Evolutionary conservation across 2,888 invertebrate genomes (phyloP), one percentile per base, ranked within the genome.

Genomic region (Drosophila mulleri): DNA sequence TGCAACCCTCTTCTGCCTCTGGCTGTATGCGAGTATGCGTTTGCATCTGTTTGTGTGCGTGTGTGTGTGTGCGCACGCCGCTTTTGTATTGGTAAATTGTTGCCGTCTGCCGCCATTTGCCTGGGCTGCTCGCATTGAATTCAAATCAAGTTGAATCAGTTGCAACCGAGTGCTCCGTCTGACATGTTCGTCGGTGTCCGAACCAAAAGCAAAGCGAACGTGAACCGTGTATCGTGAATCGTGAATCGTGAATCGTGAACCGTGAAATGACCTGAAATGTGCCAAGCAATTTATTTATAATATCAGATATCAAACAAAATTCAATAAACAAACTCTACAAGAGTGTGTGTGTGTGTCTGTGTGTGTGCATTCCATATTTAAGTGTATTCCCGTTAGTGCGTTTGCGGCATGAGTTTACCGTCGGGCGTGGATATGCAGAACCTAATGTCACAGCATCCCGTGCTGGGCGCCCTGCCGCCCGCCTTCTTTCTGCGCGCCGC

Each of bases 401-500:
- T 32, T 23, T 39, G 48, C 41, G 94, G 92, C 90, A 97, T 97
- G 97, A 97, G 96, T 92, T 94, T 97, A 80, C 96, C 97, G 83
- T 96, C 96, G 93, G 96, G 97, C 82, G 96, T 97, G 82, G 97
- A 97, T 93, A 97, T 97, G 93, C 96, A 96, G 71, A 96, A 96
- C 91, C 93, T 97, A 91, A 97, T 97, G 94, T 97, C 97, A 87
- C 97, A 97, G 91, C 95, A 95, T 92, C 96, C 96, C 45, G 97
- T 97, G 72, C 92, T 97, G 92, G 96, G 96, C 41, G 96, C 96
- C 0, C 92, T 96, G 88, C 97, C 97, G 54, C 97, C 97, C 75
- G 96, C 96, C n/a, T 97, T 97, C 93, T 97, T 98, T 93, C 93
- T 97, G 69, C 94, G 97, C 83, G 97, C 97, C 67, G 97, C 97